Evolutionary conservation across 2,888 invertebrate genomes (phyloP).

Genomic region (Agapetus fuscipes): DNA sequence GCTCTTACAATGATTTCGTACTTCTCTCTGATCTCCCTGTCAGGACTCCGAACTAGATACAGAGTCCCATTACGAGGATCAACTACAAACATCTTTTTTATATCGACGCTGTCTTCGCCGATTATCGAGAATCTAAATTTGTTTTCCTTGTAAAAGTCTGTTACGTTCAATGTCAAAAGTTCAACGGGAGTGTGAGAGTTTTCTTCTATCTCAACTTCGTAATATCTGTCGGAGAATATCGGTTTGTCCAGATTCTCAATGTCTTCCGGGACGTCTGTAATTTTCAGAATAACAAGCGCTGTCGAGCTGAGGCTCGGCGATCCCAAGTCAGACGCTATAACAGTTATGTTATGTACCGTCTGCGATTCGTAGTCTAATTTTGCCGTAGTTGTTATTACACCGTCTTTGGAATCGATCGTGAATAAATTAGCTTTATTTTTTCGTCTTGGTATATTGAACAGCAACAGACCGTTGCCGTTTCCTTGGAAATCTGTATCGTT

Average conservation of each 20-base stretch:
- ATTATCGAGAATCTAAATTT: conserved; percentile 56
- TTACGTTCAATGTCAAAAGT: conserved; percentile 66
- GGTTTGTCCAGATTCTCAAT: conserved; percentile 37
- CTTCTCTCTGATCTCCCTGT: conserved; percentile 58
- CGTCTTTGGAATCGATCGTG: conserved; percentile 77
- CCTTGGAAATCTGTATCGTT: conserved; percentile 78
- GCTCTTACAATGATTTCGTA: conserved; percentile 50
- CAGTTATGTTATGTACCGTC: conserved; percentile 60
- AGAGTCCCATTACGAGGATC: conserved; percentile 69
- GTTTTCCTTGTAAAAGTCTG: conserved; percentile 54
- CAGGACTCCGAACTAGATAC: conserved; percentile 62
- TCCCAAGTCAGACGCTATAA: conserved; percentile 78
- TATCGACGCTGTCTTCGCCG: conserved; percentile 47
- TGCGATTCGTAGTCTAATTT: conserved; percentile 62
- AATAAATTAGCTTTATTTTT: conserved; percentile 57
- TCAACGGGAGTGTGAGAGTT: conserved; percentile 67
- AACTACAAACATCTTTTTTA: conserved; percentile 57
- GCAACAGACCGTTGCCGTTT: conserved; percentile 77
- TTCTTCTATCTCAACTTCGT: conserved; percentile 74
- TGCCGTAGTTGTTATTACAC: conserved; percentile 65
- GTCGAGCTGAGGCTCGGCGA: conserved; percentile 73
- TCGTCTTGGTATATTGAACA: conserved; percentile 63
- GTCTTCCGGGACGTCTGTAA: conserved; percentile 57
- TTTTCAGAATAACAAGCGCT: conserved; percentile 58
- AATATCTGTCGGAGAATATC: conserved; percentile 59